These are phyloP conservation scores for Austrofundulus limnaeus DNA, from an alignment of 2,113 vertebrate species.

Conservation along the genomic window DNA sequence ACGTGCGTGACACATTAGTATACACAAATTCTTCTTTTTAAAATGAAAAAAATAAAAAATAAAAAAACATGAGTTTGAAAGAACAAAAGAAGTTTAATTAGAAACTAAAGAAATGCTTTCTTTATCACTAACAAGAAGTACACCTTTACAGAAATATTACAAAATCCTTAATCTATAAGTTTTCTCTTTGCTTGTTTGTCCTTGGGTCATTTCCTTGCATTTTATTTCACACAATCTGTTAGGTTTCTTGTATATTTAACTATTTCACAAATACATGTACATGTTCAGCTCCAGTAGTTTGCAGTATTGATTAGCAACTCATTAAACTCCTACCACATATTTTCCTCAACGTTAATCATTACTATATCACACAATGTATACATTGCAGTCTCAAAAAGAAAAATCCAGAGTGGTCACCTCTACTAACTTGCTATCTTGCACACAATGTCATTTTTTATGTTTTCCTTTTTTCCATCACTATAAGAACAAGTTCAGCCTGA, in stretches of 20 bases:
- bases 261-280: neutral
- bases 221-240: too few species aligned
- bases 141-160: too few species aligned
- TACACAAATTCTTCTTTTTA: conserved; percentile 1
- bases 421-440: neutral
- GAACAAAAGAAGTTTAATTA: neutral
- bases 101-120: neutral
- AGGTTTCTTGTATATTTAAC: neutral
- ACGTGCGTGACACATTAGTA: conserved; percentile 9
- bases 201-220: too few species aligned
- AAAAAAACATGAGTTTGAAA: conserved; percentile 3
- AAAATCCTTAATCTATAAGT: too few species aligned
- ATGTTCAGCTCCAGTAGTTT: conserved; percentile 1
- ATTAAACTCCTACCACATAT: neutral
- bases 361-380: neutral
- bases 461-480: conserved; percentile 11
- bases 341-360: neutral
- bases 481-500: conserved; percentile 27
- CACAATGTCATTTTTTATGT: neutral
- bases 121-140: too few species aligned
- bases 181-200: too few species aligned
- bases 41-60: conserved; percentile 6
- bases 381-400: neutral
- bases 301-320: neutral
- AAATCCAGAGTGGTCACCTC: neutral